Base-by-base conservation (phyloP, 2,888 invertebrate genomes). In the Liposcelis brunnea region DNA sequence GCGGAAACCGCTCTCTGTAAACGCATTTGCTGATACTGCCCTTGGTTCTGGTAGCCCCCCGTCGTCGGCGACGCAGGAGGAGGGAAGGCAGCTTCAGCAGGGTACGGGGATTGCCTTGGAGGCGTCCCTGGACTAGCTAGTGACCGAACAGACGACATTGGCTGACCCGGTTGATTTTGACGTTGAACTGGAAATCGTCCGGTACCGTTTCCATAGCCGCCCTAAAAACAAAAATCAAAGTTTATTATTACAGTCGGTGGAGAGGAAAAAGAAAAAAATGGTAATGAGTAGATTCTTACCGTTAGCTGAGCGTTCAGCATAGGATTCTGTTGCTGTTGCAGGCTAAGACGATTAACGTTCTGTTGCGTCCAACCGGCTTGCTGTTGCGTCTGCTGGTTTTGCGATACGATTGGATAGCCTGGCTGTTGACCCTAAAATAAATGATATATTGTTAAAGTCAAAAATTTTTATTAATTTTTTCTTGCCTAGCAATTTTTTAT, bases 221-320 rank as follows among this genome's bases (percentile, higher is more conserved):
- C 38, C 44, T 47, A 43, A 18, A 32, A 16, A 11, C 2, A 32
- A 34, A 10, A 34, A 11, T 12, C 6, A 18, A 16, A 14, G 16
- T 15, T n/a, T n/a, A n/a, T n/a, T n/a, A n/a, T n/a, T n/a, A n/a
- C n/a, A n/a, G n/a, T n/a, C n/a, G n/a, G n/a, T n/a, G n/a, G n/a
- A n/a, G n/a, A n/a, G n/a, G n/a, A n/a, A n/a, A n/a, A n/a, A n/a
- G n/a, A n/a, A 44, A 34, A 35, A 34, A 1, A 31, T 32, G 18
- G n/a, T n/a, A n/a, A n/a, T n/a, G n/a, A n/a, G n/a, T n/a, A n/a
- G 26, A 44, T 45, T 71, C 74, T 73, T 66, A 83, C 83, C 59
- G 80, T 79, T 56, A 85, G 68, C 64, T 85, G 85, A 54, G 83
- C 81, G 66, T 80, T 83, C 56, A 90, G 71, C 86, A 90, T 86